These are phyloP conservation scores for Morinoia aosen DNA, from an alignment of 2,888 invertebrate species.

Conservation along the genomic window DNA sequence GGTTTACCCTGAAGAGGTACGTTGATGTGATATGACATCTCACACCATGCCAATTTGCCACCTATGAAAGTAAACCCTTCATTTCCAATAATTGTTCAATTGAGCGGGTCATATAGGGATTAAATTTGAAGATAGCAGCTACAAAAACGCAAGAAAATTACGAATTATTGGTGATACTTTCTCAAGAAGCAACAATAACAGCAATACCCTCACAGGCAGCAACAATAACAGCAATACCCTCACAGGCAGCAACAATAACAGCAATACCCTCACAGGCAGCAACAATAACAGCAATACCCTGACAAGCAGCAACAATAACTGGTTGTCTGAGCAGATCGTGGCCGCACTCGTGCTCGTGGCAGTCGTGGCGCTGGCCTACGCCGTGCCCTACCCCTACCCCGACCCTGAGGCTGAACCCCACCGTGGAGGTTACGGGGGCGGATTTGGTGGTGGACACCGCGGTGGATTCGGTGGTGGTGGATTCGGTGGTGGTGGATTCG, in stretches of 20 bases:
- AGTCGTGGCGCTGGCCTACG: neutral
- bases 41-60: no score
- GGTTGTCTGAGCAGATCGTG: no score
- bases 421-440: neutral
- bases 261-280: neutral
- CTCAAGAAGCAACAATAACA: no score
- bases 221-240: no score
- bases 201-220: no score
- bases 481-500: neutral
- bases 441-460: neutral
- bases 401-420: neutral
- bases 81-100: no score
- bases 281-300: no score
- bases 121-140: no score
- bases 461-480: neutral
- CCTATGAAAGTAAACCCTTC: no score
- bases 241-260: neutral
- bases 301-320: neutral
- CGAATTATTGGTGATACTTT: neutral
- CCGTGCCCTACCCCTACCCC: neutral
- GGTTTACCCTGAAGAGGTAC: no score
- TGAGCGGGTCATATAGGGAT: no score
- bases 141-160: neutral
- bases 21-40: no score
- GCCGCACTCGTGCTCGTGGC: neutral